Conservation (phyloP, 2,113 vertebrate species). For the Tinamus guttatus region DNA sequence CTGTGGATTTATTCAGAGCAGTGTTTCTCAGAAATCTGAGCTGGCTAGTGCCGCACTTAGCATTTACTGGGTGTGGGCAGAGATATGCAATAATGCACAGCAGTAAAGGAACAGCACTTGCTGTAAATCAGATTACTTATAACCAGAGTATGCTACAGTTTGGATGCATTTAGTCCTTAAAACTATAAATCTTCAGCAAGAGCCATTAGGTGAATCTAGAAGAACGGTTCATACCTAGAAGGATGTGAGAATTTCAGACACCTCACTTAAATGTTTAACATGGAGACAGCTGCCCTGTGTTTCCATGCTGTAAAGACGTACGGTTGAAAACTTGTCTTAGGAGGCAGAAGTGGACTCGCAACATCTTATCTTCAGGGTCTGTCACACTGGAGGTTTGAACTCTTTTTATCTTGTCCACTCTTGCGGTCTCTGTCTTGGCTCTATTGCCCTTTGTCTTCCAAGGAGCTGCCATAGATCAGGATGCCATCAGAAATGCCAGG, state of each 20-base stretch:
- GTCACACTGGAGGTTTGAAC: not conserved
- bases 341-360: not conserved
- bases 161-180: not conserved
- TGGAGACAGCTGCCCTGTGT: not conserved
- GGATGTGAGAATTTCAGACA: not conserved
- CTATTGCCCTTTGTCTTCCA: not conserved
- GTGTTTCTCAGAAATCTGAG: slow-evolving; percentile 37
- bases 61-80: not conserved
- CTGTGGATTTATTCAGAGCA: not conserved
- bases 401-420: not conserved
- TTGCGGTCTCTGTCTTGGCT: not conserved
- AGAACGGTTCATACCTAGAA: not conserved
- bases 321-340: not conserved
- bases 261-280: not conserved
- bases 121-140: not conserved
- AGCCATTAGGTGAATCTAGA: not conserved
- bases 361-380: not conserved
- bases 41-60: not conserved
- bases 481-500: not conserved
- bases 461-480: not conserved
- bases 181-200: not conserved
- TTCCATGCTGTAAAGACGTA: not conserved
- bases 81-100: not conserved
- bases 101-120: not conserved
- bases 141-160: not conserved